phyloP scores from a whole-genome alignment of 2,888 invertebrate genomes.

The Chouioia cunea region DNA sequence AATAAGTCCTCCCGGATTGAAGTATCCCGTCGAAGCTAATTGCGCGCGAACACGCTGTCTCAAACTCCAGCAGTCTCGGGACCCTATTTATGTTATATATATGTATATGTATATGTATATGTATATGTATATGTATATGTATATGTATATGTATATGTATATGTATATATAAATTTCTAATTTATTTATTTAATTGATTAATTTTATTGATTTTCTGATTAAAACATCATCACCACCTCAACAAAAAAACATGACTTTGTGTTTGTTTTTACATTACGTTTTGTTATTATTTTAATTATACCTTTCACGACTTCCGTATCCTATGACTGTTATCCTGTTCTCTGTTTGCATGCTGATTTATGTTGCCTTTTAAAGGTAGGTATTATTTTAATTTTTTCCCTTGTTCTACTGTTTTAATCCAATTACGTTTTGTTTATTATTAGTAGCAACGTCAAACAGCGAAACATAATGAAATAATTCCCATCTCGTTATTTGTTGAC shows the following conservation, averaged over 20 bases:
- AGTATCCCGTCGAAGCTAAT: constrained; percentile 50
- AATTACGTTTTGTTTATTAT: too few relatives aligned
- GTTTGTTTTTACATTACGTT: constrained; percentile 51
- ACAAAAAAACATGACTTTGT: constrained; percentile 51
- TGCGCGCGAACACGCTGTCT: constrained; percentile 57
- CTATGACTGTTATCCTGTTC: constrained; percentile 40
- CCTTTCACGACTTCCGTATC: constrained; percentile 22
- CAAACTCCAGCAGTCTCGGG: constrained; percentile 62
- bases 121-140: constrained; percentile 50
- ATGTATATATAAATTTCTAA: constrained; percentile 64
- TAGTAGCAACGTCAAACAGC: too few relatives aligned
- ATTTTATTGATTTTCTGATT: constrained; percentile 68
- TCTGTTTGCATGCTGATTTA: constrained; percentile 37
- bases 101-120: constrained; percentile 53
- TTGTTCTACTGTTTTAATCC: background rate
- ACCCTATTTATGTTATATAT: constrained; percentile 68
- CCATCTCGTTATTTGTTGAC: too few relatives aligned
- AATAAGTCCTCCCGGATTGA: constrained; percentile 34
- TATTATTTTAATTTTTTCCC: constrained; percentile 43
- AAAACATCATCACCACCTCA: constrained; percentile 64
- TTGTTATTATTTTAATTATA: constrained; percentile 37
- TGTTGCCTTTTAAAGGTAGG: constrained; percentile 51
- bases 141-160: constrained; percentile 48
- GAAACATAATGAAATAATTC: too few relatives aligned
- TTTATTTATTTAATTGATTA: constrained; percentile 68